Base-by-base conservation (phyloP, 2,797 vertebrate species). In the Thalassophryne amazonica region DNA sequence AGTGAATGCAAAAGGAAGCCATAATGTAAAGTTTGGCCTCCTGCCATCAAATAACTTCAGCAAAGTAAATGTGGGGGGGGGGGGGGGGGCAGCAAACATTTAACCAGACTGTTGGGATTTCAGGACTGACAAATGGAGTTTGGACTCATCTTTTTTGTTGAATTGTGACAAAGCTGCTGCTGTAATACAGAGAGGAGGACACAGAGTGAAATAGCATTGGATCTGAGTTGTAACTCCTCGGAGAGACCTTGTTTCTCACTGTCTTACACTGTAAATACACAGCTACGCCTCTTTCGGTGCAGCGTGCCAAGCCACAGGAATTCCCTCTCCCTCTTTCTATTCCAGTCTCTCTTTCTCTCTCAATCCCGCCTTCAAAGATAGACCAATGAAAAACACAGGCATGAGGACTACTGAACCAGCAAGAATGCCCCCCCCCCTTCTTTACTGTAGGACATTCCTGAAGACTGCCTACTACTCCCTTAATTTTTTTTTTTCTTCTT, bases 281-380 rank as follows among this genome's bases (percentile, higher is more conserved):
- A 51, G 67, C 85, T 88, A 83, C 88, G 69, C 88, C 90, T 83
- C 85, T 86, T 69, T 68, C 51, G 30, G 51, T 69, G 41, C 63
- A 19, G 52, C 13, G 34, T 80, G 88, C 87, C 89, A 91, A 91
- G 73, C 87, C 88, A 90, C 89, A 90, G 87, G 88, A 90, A 91
- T 89, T 87, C 83, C 83, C 88, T 85, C 57, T 69, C 50, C 82
- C 38, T 76, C 35, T 73, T 73, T 79, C 66, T 71, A 56, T 73
- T 72, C 83, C 72, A 63, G 78, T 74, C 45, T 57, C 54, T 69
- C 78, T 58, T 60, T 76, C 67, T 56, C 79, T 56, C 67, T 78
- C 64, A 78, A 87, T 88, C 87, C 88, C 87, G 81, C 89, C 86
- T 90, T 86, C 72, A 66, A 7, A 8, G 16, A 49, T 35, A 56